Conservation (phyloP, 2,888 invertebrate genomes). For the Drosophila colorata region DNA sequence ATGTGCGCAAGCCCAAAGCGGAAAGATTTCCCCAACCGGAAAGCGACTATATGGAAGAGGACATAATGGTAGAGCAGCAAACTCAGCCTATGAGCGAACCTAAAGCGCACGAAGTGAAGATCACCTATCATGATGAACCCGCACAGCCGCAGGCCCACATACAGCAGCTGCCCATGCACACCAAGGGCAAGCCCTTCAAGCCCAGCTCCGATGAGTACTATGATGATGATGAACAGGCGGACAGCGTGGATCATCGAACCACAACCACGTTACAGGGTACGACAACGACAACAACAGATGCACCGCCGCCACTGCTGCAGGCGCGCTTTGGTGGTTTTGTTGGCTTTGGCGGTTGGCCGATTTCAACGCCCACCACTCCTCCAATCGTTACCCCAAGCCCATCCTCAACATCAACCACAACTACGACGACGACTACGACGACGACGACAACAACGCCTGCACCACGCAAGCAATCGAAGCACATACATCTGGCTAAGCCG, state of each 20-base stretch:
- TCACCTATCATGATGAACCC: constrained; percentile 46
- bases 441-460: constrained; percentile 48
- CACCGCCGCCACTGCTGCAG: constrained; percentile 39
- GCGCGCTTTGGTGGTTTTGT: constrained; percentile 50
- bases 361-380: constrained; percentile 17
- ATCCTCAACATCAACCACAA: constrained; percentile 29
- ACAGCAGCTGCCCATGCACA: constrained; percentile 58
- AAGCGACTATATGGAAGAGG: constrained; percentile 69
- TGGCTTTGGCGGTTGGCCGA: constrained; percentile 37
- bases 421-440: constrained; percentile 44
- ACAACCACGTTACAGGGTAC: constrained; percentile 23
- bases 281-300: constrained; percentile 36
- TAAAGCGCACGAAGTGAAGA: constrained; percentile 16
- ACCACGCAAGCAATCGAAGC: constrained; percentile 80
- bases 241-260: constrained; percentile 20
- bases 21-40: constrained; percentile 52
- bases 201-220: constrained; percentile 77
- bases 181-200: constrained; percentile 50
- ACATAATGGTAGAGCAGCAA: constrained; percentile 45
- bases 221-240: constrained; percentile 74
- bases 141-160: constrained; percentile 65
- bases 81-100: constrained; percentile 29
- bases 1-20: constrained; percentile 77
- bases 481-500: constrained; percentile 78
- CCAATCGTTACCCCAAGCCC: constrained; percentile 6